phyloP scores from a whole-genome alignment of 2,113 vertebrate species.

The Cebidichthys violaceus region DNA sequence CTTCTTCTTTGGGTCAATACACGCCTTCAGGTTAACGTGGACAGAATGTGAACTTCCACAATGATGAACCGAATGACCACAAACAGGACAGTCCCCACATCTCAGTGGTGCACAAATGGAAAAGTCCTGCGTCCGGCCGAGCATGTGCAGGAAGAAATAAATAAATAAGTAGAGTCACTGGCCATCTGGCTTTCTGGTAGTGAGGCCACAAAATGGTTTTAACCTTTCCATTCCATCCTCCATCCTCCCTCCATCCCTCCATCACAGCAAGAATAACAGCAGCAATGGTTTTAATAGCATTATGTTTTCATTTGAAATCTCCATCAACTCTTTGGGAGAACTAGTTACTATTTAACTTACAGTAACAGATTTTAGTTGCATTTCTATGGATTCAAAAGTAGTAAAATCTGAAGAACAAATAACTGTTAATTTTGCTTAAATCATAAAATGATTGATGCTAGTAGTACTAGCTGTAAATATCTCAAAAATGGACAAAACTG shows the following conservation, averaged over 20 bases:
- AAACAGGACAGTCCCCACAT: conserved; percentile 9
- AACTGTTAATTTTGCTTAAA: not conserved
- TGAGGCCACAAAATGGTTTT: conserved; percentile 14
- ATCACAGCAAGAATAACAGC: not conserved
- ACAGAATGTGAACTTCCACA: not conserved
- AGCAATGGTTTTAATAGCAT: not conserved
- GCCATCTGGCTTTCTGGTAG: conserved; percentile 21
- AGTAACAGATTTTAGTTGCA: not conserved
- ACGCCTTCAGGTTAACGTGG: conserved; percentile 23
- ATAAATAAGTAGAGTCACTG: not conserved
- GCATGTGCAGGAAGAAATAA: not conserved
- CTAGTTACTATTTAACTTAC: not conserved
- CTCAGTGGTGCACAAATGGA: conserved; percentile 1
- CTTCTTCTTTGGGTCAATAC: conserved; percentile 30
- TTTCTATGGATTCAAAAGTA: not conserved
- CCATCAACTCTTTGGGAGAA: not conserved
- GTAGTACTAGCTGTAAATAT: not conserved
- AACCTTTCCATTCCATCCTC: not conserved
- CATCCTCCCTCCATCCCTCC: not conserved
- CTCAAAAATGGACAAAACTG: not conserved
- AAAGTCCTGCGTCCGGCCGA: conserved; percentile 1
- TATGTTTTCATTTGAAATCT: not conserved
- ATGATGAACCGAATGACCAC: conserved; percentile 16
- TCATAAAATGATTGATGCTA: not conserved
- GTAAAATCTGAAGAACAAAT: not conserved